These are phyloP conservation scores for Parascotia fuliginaria DNA, from an alignment of 2,888 invertebrate genomes.

Conservation along the genomic window DNA sequence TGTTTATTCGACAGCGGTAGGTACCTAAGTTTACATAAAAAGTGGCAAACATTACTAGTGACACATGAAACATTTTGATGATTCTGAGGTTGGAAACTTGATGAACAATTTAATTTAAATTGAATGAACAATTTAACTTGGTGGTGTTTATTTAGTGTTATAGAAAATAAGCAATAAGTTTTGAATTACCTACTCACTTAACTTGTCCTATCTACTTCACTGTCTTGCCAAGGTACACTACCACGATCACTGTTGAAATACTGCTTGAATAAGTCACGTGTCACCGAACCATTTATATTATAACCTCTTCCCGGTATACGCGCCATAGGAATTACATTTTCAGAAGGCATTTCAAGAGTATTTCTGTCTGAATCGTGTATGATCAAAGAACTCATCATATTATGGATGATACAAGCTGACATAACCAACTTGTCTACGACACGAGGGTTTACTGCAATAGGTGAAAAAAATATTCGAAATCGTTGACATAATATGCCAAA, in stretches of 20 bases:
- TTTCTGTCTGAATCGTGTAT: slow-evolving; percentile 10
- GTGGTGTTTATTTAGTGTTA: slow-evolving; percentile 20
- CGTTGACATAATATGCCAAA: slow-evolving; percentile 14
- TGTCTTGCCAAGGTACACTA: slow-evolving; percentile 21
- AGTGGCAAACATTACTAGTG: slow-evolving; percentile 21
- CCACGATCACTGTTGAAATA: slow-evolving; percentile 20
- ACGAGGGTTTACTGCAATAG: slow-evolving; percentile 14
- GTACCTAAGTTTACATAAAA: slow-evolving; percentile 21
- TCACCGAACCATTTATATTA: slow-evolving; percentile 19
- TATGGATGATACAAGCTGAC: slow-evolving; percentile 18
- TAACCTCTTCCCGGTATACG: slow-evolving; percentile 20
- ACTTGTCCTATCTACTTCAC: slow-evolving; percentile 20
- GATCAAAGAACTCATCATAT: slow-evolving; percentile 19
- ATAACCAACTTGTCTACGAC: slow-evolving; percentile 13
- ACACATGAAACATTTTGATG: slow-evolving; percentile 9
- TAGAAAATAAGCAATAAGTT: slow-evolving; percentile 1
- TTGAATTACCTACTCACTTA: slow-evolving; percentile 17
- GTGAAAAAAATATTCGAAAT: slow-evolving; percentile 11
- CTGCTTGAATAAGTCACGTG: slow-evolving; percentile 21
- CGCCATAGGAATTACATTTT: slow-evolving; percentile 8
- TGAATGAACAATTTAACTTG: slow-evolving; percentile 17
- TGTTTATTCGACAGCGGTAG: slow-evolving; percentile 15
- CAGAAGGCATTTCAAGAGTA: slow-evolving; percentile 1
- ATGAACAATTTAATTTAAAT: slow-evolving; percentile 5
- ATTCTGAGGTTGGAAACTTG: slow-evolving; percentile 3